A percentile compares a stretch with the other conserved stretches of the same genome.
phyloP scores from a whole-genome alignment of 2,888 invertebrate species.

The Lordiphosa fenestrarum region DNA sequence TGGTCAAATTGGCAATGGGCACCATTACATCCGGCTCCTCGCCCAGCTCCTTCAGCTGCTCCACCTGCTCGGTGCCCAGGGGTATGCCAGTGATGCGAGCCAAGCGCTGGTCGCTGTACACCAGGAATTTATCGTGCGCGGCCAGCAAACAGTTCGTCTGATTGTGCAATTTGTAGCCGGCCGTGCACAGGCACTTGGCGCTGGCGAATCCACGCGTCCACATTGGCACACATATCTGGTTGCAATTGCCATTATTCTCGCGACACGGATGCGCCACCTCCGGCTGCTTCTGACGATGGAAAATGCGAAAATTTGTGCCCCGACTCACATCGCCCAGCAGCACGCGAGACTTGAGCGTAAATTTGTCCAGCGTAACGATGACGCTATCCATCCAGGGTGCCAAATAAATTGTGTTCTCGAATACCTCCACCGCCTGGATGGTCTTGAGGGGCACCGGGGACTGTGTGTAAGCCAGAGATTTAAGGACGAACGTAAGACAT shows the following conservation, averaged over 20 bases:
- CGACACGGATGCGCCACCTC: conserved; percentile 87
- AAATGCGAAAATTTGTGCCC: conserved; percentile 86
- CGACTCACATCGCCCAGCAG: conserved; percentile 82
- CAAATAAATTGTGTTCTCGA: conserved; percentile 88
- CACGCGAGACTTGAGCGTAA: conserved; percentile 80
- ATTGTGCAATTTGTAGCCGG: conserved; percentile 85
- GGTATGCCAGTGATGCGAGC: conserved; percentile 86
- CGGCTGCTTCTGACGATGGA: conserved; percentile 90
- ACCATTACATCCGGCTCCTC: conserved; percentile 83
- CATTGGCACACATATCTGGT: conserved; percentile 87
- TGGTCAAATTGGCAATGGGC: conserved; percentile 84
- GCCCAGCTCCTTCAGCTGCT: conserved; percentile 60
- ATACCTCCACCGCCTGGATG: conserved; percentile 86
- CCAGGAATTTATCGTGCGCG: conserved; percentile 84
- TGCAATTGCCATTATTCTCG: conserved; percentile 85
- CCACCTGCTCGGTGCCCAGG: conserved; percentile 64
- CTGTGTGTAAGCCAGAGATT: conserved; percentile 50
- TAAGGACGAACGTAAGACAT: not conserved
- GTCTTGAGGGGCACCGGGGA: conserved; percentile 74
- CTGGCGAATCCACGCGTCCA: conserved; percentile 82
- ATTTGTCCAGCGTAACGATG: conserved; percentile 84
- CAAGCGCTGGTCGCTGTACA: conserved; percentile 85
- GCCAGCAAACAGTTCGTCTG: conserved; percentile 83
- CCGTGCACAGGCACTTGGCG: conserved; percentile 86
- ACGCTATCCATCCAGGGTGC: conserved; percentile 86